Evolutionary conservation across 2,888 invertebrate species (phyloP), one percentile per base, ranked within the genome.

Genomic region (Allophyes oxyacanthae): DNA sequence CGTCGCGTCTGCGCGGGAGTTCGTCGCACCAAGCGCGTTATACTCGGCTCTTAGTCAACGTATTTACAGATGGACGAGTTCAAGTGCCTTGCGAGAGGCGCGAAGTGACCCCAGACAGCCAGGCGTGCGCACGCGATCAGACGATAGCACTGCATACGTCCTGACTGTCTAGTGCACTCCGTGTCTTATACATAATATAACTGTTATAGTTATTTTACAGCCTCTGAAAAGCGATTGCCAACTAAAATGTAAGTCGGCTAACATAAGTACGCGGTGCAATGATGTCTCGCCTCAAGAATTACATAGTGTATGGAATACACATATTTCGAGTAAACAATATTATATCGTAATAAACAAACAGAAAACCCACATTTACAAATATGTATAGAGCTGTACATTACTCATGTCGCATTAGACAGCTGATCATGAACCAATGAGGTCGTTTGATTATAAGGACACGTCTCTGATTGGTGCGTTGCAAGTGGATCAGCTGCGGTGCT

Each of bases 11-110:
- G 67, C 64, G 77, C 71, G 72, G 74, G 64, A 69, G 78, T 52
- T 62, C 74, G 56, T 33, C 43, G 20, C 63, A 58, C 61, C 69
- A 45, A 72, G 74, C 78, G 62, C 75, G 68, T 59, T 64, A 71
- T 59, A 71, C 69, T 63, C 51, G 59, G 59, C 66, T 64, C 68
- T 60, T 40, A 25, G 45, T 40, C 30, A 32, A 34, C 20, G 46
- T 40, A 11, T 36, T 14, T 37, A 53, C 44, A 54, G 26, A 42
- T 34, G 53, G 51, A 56, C 52, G 51, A 48, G 26, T 41, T 44
- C 7, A 13, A 11, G 25, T 15, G 28, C 26, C 25, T 13, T 30
- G 20, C 15, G 14, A 11, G n/a, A 11, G 13, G 6, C 11, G 34
- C 1, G 9, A 10, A 10, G 42, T 14, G 14, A 42, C 36, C 13